Conservation (phyloP, 2,113 vertebrate genomes). For the Vulpes vulpes region DNA sequence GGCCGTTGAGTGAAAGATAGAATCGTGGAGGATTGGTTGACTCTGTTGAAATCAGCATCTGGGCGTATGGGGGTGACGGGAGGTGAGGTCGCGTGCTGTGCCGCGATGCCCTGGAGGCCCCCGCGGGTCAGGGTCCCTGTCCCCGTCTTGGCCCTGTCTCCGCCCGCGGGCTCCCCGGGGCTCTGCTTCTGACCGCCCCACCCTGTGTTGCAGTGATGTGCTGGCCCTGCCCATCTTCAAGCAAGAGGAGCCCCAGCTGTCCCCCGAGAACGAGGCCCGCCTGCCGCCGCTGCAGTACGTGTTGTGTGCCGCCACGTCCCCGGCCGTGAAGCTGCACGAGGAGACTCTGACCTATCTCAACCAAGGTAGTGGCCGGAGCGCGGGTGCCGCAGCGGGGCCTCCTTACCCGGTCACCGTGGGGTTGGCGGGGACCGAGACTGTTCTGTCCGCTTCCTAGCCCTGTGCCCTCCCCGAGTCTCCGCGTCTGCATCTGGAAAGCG, state of each 20-base stretch:
- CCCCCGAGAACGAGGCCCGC: conserved; percentile 88
- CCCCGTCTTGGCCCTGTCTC: rapidly evolving
- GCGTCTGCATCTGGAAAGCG: background rate
- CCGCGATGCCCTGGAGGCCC: rapidly evolving
- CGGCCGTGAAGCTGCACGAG: conserved; percentile 95
- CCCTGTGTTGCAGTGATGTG: conserved; percentile 91
- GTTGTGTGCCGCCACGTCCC: conserved; percentile 95
- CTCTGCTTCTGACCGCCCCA: background rate
- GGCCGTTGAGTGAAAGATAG: background rate
- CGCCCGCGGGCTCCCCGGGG: rapidly evolving
- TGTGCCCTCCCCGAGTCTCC: background rate
- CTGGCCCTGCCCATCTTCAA: conserved; percentile 94
- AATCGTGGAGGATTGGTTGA: background rate
- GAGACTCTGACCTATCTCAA: conserved; percentile 97
- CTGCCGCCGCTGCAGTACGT: conserved; percentile 92
- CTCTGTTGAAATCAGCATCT: background rate
- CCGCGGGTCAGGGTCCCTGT: rapidly evolving
- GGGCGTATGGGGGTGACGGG: too few relatives aligned
- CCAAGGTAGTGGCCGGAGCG: conserved; percentile 90
- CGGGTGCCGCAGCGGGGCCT: background rate
- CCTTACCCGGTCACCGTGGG: background rate
- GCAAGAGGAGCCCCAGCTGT: conserved; percentile 91
- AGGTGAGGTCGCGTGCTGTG: background rate
- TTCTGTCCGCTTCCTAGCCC: background rate
- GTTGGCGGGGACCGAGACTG: background rate